Evolutionary conservation across 2,797 vertebrate genomes (phyloP).

Genomic region (Poecile montanus): DNA sequence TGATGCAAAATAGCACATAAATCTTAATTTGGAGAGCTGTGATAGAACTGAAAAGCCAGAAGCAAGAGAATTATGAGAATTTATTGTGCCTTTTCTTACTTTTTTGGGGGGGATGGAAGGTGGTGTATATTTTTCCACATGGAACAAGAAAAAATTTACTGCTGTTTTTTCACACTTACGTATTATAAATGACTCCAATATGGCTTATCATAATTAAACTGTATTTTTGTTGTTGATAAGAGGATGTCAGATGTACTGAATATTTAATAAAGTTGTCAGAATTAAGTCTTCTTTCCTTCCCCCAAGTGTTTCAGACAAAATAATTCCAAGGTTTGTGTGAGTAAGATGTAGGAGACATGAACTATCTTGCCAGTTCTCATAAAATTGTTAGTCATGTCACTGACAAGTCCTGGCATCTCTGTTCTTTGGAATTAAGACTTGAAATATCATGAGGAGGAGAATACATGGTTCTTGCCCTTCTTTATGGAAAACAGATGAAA

Average conservation of each 20-base stretch:
- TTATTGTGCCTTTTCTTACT: neutral
- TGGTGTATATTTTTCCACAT: neutral
- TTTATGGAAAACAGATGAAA: neutral
- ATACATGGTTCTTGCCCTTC: neutral
- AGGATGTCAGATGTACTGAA: neutral
- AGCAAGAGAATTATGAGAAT: neutral
- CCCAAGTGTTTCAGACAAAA: neutral
- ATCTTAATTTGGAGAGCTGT: slow-evolving; percentile 11
- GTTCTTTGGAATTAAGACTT: neutral
- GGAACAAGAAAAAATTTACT: neutral
- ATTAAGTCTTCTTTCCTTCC: neutral
- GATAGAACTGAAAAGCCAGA: neutral
- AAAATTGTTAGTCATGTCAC: neutral
- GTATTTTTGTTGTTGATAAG: neutral
- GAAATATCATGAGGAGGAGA: neutral
- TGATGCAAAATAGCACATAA: slow-evolving; percentile 19
- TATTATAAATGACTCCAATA: neutral
- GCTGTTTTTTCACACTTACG: neutral
- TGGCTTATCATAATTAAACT: neutral
- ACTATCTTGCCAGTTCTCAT: neutral
- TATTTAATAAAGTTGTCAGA: neutral
- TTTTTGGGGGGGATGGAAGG: fast-evolving
- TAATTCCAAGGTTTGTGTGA: neutral
- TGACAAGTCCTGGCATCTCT: slow-evolving; percentile 9
- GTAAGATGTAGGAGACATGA: neutral